Conservation (phyloP, 2,797 vertebrate species). For the Cygnus olor region DNA sequence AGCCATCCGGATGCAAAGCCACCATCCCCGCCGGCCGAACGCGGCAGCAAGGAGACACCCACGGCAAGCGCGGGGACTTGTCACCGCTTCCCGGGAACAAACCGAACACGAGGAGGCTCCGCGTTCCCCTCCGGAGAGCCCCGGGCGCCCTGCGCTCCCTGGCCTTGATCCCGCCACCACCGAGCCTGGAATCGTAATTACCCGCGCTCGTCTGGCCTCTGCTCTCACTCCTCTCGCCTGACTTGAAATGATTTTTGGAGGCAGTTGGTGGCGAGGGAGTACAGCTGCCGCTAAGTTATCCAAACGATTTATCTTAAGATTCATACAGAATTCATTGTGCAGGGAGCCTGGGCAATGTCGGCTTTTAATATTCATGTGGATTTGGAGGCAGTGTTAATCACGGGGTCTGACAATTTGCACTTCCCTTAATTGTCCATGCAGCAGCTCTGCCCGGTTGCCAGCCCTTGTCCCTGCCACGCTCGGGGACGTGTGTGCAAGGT, state of each 20-base stretch:
- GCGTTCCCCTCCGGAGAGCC: background rate
- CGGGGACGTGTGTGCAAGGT: accelerated
- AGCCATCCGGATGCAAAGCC: background rate
- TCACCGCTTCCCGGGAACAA: background rate
- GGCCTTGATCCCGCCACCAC: background rate
- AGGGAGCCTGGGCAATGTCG: slow-evolving; percentile 78
- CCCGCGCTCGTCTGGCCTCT: background rate
- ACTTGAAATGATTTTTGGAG: slow-evolving; percentile 68
- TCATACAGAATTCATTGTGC: slow-evolving; percentile 83
- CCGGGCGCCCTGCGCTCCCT: background rate
- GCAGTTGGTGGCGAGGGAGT: slow-evolving; percentile 76
- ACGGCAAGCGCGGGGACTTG: background rate
- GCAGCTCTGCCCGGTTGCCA: background rate
- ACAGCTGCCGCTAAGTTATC: slow-evolving; percentile 82
- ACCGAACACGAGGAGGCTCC: background rate
- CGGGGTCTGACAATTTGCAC: slow-evolving; percentile 74
- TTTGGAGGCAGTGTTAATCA: slow-evolving; percentile 80
- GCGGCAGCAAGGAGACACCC: background rate
- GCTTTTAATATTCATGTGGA: slow-evolving; percentile 87
- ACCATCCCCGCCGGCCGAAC: background rate
- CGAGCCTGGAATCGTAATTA: background rate
- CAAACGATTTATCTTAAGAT: slow-evolving; percentile 85
- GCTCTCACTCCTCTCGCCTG: background rate
- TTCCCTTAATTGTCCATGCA: slow-evolving; percentile 72
- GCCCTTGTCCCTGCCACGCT: background rate